Evolutionary conservation across 2,888 invertebrate species (phyloP), one percentile per base, ranked within the genome.

Genomic region (Drosophila recens): DNA sequence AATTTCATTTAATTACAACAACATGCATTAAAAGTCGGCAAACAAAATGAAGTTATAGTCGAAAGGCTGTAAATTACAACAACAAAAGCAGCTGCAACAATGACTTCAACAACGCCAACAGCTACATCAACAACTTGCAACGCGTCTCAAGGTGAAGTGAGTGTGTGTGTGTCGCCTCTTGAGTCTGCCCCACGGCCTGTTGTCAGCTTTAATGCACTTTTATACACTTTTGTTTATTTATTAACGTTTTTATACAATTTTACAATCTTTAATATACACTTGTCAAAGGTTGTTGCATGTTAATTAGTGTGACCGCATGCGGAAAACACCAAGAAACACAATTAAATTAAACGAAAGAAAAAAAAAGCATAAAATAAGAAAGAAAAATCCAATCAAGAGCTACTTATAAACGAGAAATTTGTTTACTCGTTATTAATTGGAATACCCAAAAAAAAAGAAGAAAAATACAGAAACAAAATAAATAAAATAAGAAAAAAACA

Each of bases 1-100:
- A 85, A 80, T 84, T 74, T 82, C 74, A 80, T 84, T 87, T 87
- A 74, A 79, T 85, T 69, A 80, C 73, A 48, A 52, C 75, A 59
- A 65, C 71, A 57, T 67, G 40, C 69, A 70, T 78, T 72, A 63
- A 79, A 69, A 54, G 57, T 65, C 51, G 67, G 52, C 56, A 72
- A 62, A 72, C 75, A 70, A 86, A 83, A 84, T 83, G 58, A 88
- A 84, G 79, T 79, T 79, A 75, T 73, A 54, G 75, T 66, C 53
- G 69, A 69, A 80, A 79, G 67, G 72, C 70, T 52, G 75, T 84
- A 79, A 82, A 52, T 72, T 36, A 67, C 64, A 30, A 30, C 30
- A 70, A 54, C 67, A 65, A 61, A 74, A 62, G 56, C 57, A 54
- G 51, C 54, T 38, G 27, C 67, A 42, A 61, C 61, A 73, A 52